Conservation (phyloP, 2,113 vertebrate species). For the Chloebia gouldiae region DNA sequence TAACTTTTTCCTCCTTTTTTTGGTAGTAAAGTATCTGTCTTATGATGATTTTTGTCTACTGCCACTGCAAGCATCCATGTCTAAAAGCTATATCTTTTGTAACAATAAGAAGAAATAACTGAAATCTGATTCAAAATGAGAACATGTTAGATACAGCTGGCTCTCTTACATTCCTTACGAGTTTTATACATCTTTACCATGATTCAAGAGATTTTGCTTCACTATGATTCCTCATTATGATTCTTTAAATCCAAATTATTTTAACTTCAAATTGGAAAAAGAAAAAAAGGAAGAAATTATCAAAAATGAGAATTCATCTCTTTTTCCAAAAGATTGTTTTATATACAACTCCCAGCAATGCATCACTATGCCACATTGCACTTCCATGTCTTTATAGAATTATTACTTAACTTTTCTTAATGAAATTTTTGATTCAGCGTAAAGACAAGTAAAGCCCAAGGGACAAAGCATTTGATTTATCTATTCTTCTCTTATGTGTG, state of each 20-base stretch:
- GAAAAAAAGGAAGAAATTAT: background rate
- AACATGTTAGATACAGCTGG: background rate
- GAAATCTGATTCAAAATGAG: background rate
- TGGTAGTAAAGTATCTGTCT: background rate
- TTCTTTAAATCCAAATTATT: background rate
- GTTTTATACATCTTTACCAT: background rate
- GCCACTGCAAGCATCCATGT: background rate
- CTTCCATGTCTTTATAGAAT: constrained; percentile 22
- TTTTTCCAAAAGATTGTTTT: background rate
- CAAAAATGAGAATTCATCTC: background rate
- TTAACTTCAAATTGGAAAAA: background rate
- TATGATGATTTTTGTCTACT: background rate
- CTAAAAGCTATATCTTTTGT: background rate
- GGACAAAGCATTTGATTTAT: constrained; percentile 30
- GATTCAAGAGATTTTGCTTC: background rate
- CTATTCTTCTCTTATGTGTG: background rate
- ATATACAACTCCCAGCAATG: background rate
- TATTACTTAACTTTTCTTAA: constrained; percentile 35
- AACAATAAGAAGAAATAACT: background rate
- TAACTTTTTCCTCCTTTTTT: background rate
- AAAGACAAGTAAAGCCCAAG: constrained; percentile 14
- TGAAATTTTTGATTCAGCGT: constrained; percentile 6
- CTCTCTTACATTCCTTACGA: background rate
- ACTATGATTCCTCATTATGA: background rate
- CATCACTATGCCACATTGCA: background rate